phyloP scores from a whole-genome alignment of 2,113 vertebrate species.

The Lepus americanus region DNA sequence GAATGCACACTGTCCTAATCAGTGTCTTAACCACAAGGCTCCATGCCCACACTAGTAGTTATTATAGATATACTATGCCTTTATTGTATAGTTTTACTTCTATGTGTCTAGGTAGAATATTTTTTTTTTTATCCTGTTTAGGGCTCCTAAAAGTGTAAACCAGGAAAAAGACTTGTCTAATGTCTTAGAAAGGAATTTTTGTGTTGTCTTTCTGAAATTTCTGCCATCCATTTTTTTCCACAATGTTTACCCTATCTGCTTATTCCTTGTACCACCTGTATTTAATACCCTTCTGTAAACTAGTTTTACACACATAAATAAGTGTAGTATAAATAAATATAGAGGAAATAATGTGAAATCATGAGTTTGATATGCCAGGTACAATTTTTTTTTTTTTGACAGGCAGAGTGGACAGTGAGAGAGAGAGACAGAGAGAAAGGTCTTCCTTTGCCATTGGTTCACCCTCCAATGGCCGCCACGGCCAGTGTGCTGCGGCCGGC shows the following conservation, averaged over 20 bases:
- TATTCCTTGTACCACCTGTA: background rate
- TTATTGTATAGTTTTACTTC: background rate
- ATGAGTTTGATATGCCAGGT: background rate
- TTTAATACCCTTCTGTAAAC: conserved; percentile 35
- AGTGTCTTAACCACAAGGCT: too few species aligned
- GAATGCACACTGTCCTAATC: too few species aligned
- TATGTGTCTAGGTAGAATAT: background rate
- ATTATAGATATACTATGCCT: background rate
- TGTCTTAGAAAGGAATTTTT: background rate
- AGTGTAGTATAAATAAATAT: background rate
- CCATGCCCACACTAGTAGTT: background rate
- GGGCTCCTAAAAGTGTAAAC: background rate
- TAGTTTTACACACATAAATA: conserved; percentile 3
- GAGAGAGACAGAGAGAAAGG: too few species aligned
- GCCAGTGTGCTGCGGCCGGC: too few species aligned
- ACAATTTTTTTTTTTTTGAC: background rate
- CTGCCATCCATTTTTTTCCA: background rate
- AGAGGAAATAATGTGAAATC: conserved; percentile 17
- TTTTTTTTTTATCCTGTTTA: conserved; percentile 47
- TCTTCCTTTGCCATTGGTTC: too few species aligned
- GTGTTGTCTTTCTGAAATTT: background rate
- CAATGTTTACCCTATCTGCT: background rate
- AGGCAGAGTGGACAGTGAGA: too few species aligned
- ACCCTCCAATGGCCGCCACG: too few species aligned
- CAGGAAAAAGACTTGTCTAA: background rate